Conservation (phyloP, 2,113 vertebrate species). For the Conger conger region DNA sequence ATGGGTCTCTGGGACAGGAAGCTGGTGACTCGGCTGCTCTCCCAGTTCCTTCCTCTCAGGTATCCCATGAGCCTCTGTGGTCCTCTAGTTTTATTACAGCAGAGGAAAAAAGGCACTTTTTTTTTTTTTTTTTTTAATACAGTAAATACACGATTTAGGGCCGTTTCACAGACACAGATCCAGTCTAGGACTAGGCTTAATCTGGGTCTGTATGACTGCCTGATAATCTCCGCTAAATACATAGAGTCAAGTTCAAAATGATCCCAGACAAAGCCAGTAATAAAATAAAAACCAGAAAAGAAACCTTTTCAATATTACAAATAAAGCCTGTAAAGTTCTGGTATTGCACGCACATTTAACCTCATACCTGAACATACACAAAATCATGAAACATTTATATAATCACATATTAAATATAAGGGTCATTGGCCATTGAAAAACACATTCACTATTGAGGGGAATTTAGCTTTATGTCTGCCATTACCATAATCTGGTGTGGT, state of each 20-base stretch:
- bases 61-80: slow-evolving; percentile 12
- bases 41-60: background rate
- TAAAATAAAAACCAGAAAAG: background rate
- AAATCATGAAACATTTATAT: background rate
- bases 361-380: background rate
- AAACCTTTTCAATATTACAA: background rate
- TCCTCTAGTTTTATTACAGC: slow-evolving; percentile 36
- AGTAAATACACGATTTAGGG: too few species aligned
- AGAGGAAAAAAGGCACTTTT: background rate
- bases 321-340: background rate
- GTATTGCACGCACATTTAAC: background rate
- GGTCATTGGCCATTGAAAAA: too few species aligned
- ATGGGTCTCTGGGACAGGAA: slow-evolving; percentile 33
- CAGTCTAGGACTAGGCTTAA: too few species aligned
- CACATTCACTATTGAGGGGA: too few species aligned
- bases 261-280: background rate
- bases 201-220: too few species aligned
- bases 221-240: too few species aligned
- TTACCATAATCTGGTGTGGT: too few species aligned
- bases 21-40: background rate
- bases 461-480: too few species aligned
- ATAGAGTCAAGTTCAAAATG: too few species aligned
- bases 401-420: too few species aligned
- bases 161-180: too few species aligned
- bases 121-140: too few species aligned